Base-by-base conservation (phyloP, 2,797 vertebrate species). In the Hemibagrus guttatus region DNA sequence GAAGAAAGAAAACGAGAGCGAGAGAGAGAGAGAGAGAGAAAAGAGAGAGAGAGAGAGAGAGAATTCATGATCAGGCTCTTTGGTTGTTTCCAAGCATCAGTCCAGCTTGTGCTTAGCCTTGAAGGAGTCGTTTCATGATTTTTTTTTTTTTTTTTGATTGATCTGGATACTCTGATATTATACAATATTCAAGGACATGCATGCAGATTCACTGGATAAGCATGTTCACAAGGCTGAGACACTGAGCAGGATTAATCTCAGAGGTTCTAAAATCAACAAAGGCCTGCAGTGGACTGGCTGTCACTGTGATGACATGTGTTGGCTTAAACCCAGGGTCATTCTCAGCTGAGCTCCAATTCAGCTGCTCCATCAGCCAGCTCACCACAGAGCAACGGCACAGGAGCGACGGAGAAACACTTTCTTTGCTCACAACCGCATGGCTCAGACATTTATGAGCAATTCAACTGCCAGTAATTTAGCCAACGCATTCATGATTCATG, bases 271-370 rank as follows among this genome's bases (percentile, higher is more conserved):
- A 84, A 75, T 81, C 42, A 74, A 80, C 35, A 59, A 87, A 83
- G 54, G 72, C 80, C 54, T 85, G 56, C 66, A 79, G 83, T 58
- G 46, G 81, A 56, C 81, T 83, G 63, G 59, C 69, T 85, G 83
- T 84, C 28, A 11, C 56, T 80, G 75, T 11, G 49, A 81, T 66
- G 81, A 82, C 81, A 46, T 59, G 74, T 87, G 81, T 81, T 76
- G 78, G 84, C 81, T 80, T 52, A 21, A 16, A 49, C 39, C 39
- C 83, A 79, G 71, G 82, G 79, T 83, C 82, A 69, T 26, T 46
- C 81, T 21, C 84, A 89, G 71, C 64, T 31, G 58, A 64, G 76
- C 79, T 75, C 78, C 56, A 79, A 54, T 86, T 90, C 84, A 89
- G 88, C 87, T 89, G 81, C 81, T 71, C 31, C 11, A 52, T 85